Percentiles rank a stretch among this genome's conserved stretches.
Evolutionary conservation across 2,113 vertebrate species (phyloP).

Genomic region (Falco punctatus): DNA sequence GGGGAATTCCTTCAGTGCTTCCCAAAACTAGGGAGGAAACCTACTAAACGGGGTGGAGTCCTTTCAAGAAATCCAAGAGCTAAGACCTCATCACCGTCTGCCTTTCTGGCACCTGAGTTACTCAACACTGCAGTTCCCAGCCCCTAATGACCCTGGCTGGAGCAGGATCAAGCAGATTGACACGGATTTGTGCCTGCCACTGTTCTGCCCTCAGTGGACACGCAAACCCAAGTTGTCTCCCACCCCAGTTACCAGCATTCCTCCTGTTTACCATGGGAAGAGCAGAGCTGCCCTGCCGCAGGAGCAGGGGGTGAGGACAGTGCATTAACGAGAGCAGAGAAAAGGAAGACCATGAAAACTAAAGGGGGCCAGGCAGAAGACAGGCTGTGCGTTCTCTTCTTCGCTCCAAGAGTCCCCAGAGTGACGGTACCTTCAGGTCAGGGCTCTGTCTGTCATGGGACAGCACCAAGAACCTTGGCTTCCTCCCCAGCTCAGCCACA

Average conservation of each 20-base stretch:
- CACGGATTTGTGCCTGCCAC: not conserved
- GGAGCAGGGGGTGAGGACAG: not conserved
- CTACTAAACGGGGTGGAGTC: not conserved
- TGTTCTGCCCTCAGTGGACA: not conserved
- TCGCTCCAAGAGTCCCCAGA: not conserved
- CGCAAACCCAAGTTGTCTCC: not conserved
- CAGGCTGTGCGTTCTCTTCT: not conserved
- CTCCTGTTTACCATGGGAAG: accelerated
- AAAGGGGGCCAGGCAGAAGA: no score
- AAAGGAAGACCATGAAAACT: not conserved
- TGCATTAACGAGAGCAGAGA: no score
- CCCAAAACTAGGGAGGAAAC: not conserved
- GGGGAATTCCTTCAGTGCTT: not conserved
- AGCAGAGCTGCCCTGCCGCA: not conserved
- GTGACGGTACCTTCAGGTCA: accelerated
- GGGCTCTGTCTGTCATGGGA: not conserved
- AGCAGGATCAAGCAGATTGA: not conserved
- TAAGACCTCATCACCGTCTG: not conserved
- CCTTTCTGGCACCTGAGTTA: not conserved
- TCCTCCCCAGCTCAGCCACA: not conserved
- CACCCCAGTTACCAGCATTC: not conserved
- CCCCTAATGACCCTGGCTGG: not conserved
- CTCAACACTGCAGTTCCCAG: not conserved
- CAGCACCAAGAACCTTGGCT: not conserved
- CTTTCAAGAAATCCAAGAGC: not conserved